Percentiles rank a stretch among this genome's conserved stretches.
Evolutionary conservation across 2,888 invertebrate genomes (phyloP).

Genomic region (Chesias legatella): DNA sequence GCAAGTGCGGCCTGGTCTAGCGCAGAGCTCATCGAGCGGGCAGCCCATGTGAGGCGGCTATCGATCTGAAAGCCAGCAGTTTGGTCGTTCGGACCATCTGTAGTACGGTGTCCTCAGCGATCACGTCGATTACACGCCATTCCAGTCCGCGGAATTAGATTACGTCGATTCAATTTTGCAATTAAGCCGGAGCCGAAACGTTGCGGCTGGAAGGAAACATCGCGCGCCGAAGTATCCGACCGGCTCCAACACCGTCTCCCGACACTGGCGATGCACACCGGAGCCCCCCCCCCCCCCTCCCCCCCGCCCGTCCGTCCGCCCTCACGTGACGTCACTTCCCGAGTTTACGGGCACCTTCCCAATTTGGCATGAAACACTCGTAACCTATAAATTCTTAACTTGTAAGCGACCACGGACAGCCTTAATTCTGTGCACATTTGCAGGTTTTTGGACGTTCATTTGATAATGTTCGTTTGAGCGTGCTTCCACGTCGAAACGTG

Average conservation of each 20-base stretch:
- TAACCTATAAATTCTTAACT: constrained; percentile 8
- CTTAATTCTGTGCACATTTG: not conserved
- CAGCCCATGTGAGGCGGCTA: too few relatives aligned
- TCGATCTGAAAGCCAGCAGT: too few relatives aligned
- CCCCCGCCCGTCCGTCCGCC: not conserved
- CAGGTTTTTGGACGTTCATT: not conserved
- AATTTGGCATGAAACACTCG: constrained; percentile 15
- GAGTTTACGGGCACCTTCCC: constrained; percentile 12
- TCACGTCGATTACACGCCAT: constrained; percentile 28
- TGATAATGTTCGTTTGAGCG: too few relatives aligned
- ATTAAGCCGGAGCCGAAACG: constrained; percentile 34
- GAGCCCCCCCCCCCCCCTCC: too few relatives aligned
- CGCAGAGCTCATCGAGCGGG: too few relatives aligned
- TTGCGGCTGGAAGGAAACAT: constrained; percentile 9
- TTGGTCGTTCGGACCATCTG: too few relatives aligned
- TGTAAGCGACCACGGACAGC: not conserved
- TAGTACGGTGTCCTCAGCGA: constrained; percentile 14
- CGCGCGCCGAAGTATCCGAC: too few relatives aligned
- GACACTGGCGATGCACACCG: too few relatives aligned
- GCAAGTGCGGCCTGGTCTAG: too few relatives aligned
- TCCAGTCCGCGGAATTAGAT: constrained; percentile 29
- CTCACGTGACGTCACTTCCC: not conserved
- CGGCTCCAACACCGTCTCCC: too few relatives aligned
- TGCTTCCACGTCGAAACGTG: too few relatives aligned
- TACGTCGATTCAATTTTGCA: constrained; percentile 38